Percentiles rank a stretch among this genome's conserved stretches.
These are phyloP conservation scores for Myiothlypis coronata DNA, from an alignment of 2,797 vertebrate species.

Conservation along the genomic window DNA sequence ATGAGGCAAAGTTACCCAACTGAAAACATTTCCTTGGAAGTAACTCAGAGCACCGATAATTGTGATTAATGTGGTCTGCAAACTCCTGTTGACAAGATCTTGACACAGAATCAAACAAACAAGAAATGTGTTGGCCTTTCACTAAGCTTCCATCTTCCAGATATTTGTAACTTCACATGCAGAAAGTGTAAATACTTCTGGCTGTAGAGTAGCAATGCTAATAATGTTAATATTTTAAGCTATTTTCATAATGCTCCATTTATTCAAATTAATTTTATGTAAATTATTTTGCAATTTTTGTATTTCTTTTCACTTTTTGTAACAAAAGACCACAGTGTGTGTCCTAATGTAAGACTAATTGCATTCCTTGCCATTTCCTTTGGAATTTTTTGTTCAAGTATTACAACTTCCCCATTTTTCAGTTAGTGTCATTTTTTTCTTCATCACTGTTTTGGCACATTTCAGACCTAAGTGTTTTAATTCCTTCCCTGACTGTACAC, in stretches of 20 bases:
- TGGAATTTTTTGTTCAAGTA: background rate
- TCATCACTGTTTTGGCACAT: background rate
- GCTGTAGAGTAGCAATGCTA: background rate
- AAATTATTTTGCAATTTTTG: background rate
- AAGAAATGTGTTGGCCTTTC: background rate
- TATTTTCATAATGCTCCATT: background rate
- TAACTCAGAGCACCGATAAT: background rate
- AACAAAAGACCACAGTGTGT: background rate
- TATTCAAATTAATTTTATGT: background rate
- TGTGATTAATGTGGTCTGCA: background rate
- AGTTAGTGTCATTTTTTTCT: background rate
- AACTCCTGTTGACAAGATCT: background rate
- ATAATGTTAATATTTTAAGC: background rate
- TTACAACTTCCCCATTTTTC: background rate
- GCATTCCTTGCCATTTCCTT: background rate
- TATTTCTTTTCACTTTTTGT: background rate
- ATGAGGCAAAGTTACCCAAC: background rate
- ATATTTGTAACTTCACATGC: background rate
- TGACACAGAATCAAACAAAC: background rate
- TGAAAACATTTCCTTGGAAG: background rate
- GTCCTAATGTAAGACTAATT: background rate
- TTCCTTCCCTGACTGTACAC: background rate
- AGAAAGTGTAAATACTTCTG: background rate
- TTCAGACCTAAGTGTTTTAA: background rate
- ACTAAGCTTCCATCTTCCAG: background rate